Evolutionary conservation across 2,113 vertebrate genomes (phyloP).

Genomic region (Psettodes erumei): DNA sequence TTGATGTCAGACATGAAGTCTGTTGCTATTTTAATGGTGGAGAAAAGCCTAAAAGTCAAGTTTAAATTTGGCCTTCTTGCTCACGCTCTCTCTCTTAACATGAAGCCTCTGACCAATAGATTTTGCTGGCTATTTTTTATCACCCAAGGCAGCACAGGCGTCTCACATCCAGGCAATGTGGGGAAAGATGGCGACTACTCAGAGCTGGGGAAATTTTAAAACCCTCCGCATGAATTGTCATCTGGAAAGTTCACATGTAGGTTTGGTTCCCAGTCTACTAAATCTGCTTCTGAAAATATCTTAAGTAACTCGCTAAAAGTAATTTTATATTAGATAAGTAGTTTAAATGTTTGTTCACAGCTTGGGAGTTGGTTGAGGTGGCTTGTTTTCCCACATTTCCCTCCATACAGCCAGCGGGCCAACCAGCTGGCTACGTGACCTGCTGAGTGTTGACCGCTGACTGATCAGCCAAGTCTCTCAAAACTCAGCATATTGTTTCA

Average conservation of each 20-base stretch:
- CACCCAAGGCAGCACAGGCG: background rate
- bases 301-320: background rate
- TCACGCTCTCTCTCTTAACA: background rate
- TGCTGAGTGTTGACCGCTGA: background rate
- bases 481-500: background rate
- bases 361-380: background rate
- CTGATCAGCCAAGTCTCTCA: background rate
- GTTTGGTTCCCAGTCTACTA: background rate
- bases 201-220: constrained; percentile 13
- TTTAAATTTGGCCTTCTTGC: too few relatives aligned
- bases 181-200: background rate
- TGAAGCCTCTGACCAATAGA: background rate
- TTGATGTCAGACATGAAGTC: background rate
- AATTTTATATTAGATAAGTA: background rate
- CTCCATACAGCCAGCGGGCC: background rate
- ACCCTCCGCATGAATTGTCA: constrained; percentile 1
- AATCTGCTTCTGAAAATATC: constrained; percentile 5
- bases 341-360: background rate
- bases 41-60: too few relatives aligned
- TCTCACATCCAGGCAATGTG: background rate
- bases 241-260: constrained; percentile 27
- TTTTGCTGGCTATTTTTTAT: too few relatives aligned
- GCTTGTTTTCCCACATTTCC: background rate
- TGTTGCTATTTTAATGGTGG: too few relatives aligned
- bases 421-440: background rate